A percentile compares a stretch with the other conserved stretches of the same genome.
Evolutionary conservation across 2,113 vertebrate genomes (phyloP).

Genomic region (Nerophis ophidion): DNA sequence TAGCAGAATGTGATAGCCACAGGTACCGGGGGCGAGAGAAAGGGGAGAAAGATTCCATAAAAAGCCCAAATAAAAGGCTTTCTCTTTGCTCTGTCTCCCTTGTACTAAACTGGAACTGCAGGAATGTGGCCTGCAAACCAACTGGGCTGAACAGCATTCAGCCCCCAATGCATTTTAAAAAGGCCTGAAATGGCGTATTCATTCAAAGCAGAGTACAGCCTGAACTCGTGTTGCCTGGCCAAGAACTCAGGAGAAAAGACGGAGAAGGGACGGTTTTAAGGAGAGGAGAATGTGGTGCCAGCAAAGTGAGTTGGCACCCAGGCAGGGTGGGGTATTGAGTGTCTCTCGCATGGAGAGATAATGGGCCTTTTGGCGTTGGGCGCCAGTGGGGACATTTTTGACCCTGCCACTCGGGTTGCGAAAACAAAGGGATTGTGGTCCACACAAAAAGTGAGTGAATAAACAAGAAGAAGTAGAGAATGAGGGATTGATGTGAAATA

Average conservation of each 20-base stretch:
- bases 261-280: conserved; percentile 18
- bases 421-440: conserved; percentile 63
- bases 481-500: not conserved
- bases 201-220: conserved; percentile 77
- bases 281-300: conserved; percentile 34
- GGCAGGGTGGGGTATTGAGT: conserved; percentile 78
- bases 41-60: conserved; percentile 73
- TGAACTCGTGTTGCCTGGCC: conserved; percentile 69
- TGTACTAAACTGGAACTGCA: conserved; percentile 83
- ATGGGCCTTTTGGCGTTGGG: conserved; percentile 69
- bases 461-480: conserved; percentile 9
- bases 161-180: conserved; percentile 92
- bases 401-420: conserved; percentile 60
- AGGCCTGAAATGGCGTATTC: conserved; percentile 84
- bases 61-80: conserved; percentile 76
- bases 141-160: conserved; percentile 71
- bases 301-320: conserved; percentile 72
- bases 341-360: conserved; percentile 75
- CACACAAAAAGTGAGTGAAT: conserved; percentile 18
- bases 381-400: conserved; percentile 79
- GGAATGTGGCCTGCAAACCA: conserved; percentile 82
- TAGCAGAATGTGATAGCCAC: conserved; percentile 88
- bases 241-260: conserved; percentile 32
- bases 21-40: conserved; percentile 63
- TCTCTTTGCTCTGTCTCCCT: conserved; percentile 76